Evolutionary conservation across 1,140 invertebrate genomes (phyloP).

Genomic region (Dendroctonus ponderosae): DNA sequence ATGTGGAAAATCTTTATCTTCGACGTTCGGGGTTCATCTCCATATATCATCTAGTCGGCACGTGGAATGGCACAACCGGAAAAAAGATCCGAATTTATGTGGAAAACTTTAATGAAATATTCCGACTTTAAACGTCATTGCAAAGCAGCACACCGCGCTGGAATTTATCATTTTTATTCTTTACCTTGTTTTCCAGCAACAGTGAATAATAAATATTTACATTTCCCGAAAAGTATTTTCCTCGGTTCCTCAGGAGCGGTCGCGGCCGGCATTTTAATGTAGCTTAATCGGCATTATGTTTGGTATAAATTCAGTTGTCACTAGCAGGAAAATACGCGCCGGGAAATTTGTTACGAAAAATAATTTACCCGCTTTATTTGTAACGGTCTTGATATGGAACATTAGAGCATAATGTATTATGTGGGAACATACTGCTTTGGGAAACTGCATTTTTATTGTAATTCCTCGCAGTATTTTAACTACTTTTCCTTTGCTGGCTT

Average conservation of each 20-base stretch:
- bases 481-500: too few relatives aligned
- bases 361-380: slow-evolving; percentile 10
- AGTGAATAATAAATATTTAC: slow-evolving; percentile 24
- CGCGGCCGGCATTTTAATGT: slow-evolving; percentile 16
- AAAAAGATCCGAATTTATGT: too few relatives aligned
- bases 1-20: too few relatives aligned
- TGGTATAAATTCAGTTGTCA: slow-evolving; percentile 20
- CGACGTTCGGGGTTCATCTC: too few relatives aligned
- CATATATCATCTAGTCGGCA: too few relatives aligned
- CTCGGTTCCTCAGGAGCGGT: slow-evolving; percentile 11
- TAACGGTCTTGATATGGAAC: not conserved
- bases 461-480: too few relatives aligned
- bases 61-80: too few relatives aligned
- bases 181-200: slow-evolving; percentile 12
- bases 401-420: too few relatives aligned
- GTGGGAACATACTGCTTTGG: too few relatives aligned
- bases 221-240: slow-evolving; percentile 16
- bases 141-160: not conserved
- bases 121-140: slow-evolving; percentile 5
- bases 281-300: slow-evolving; percentile 21
- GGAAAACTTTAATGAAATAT: too few relatives aligned
- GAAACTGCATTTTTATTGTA: too few relatives aligned
- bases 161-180: slow-evolving; percentile 21
- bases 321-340: slow-evolving; percentile 6
- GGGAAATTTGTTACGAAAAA: slow-evolving; percentile 18